These are phyloP conservation scores for Erethizon dorsatum DNA, from an alignment of 2,797 vertebrate species.

Conservation along the genomic window DNA sequence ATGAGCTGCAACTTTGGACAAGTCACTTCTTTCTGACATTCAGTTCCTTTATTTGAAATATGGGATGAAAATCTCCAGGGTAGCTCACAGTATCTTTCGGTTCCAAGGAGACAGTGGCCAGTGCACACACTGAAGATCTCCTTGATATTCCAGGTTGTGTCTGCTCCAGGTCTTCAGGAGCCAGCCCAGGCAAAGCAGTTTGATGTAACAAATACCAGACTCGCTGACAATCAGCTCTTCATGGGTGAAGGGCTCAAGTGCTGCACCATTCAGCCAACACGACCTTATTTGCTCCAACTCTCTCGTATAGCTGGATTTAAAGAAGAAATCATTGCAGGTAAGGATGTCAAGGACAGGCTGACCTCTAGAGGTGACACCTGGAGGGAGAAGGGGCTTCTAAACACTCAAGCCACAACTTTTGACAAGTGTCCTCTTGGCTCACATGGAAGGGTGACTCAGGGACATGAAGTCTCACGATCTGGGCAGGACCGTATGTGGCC, in stretches of 20 bases:
- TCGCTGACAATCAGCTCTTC: neutral
- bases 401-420: neutral
- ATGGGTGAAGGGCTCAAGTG: neutral
- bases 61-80: neutral
- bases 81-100: neutral
- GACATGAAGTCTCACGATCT: neutral
- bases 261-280: neutral
- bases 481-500: neutral
- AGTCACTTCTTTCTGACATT: neutral
- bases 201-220: neutral
- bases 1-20: neutral
- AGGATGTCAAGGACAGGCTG: conserved; percentile 47
- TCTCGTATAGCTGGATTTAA: neutral
- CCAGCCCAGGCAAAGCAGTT: neutral
- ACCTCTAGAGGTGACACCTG: conserved; percentile 54
- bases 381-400: neutral
- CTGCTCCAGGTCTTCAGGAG: neutral
- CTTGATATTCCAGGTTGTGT: neutral
- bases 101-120: neutral
- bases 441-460: neutral
- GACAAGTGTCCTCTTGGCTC: neutral
- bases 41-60: neutral
- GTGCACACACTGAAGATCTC: neutral
- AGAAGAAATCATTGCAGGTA: neutral
- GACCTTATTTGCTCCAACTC: neutral